Percentiles rank a stretch among this genome's conserved stretches.
Evolutionary conservation across 2,888 invertebrate genomes (phyloP).

Genomic region (Petrolisthes cinctipes): DNA sequence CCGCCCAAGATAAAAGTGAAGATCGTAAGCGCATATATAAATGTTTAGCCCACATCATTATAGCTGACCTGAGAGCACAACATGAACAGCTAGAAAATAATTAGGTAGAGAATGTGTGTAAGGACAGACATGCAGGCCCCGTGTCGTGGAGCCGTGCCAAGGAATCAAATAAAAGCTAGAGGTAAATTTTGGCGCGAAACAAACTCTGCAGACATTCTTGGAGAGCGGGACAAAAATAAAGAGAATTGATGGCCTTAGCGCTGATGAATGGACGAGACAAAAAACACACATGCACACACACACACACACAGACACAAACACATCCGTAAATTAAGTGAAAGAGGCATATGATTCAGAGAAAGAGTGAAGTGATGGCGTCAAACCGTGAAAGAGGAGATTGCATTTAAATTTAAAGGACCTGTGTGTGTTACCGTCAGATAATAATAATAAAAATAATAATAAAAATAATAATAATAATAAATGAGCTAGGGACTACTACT

Average conservation of each 20-base stretch:
- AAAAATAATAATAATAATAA: too few species aligned
- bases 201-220: not conserved
- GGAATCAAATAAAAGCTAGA: slow-evolving; percentile 1
- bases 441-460: too few species aligned
- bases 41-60: too few species aligned
- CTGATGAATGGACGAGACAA: not conserved
- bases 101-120: not conserved
- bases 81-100: not conserved
- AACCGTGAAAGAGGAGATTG: too few species aligned
- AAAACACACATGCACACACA: not conserved
- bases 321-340: too few species aligned
- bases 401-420: too few species aligned
- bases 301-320: not conserved
- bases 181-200: not conserved
- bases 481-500: too few species aligned
- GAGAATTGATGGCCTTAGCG: not conserved
- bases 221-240: not conserved
- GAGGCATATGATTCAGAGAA: too few species aligned
- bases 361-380: too few species aligned
- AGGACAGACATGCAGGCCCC: not conserved
- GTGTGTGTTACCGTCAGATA: too few species aligned
- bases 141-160: not conserved
- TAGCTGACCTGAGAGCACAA: not conserved
- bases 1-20: not conserved
- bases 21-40: too few species aligned